Conservation (phyloP, 2,888 invertebrate genomes). For the Cheilosia vulpina region DNA sequence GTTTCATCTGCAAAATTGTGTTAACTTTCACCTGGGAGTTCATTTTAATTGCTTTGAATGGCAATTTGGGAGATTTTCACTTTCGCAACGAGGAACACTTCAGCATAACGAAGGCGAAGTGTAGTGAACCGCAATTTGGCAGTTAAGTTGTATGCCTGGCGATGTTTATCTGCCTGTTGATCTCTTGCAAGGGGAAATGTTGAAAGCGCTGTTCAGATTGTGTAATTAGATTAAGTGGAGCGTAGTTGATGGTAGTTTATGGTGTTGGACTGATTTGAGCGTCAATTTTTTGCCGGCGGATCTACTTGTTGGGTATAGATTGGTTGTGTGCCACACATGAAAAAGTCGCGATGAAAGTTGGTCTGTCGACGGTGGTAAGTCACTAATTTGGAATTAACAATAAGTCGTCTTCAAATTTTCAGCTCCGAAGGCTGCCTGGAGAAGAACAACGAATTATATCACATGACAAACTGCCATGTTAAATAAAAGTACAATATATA, state of each 20-base stretch:
- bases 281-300: too few species aligned
- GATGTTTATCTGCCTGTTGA: neutral
- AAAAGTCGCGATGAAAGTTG: too few species aligned
- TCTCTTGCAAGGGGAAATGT: neutral
- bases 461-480: too few species aligned
- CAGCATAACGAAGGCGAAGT: neutral
- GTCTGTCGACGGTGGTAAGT: too few species aligned
- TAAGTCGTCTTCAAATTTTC: too few species aligned
- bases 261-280: too few species aligned
- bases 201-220: conserved; percentile 1
- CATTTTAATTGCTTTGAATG: neutral
- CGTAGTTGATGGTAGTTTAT: neutral
- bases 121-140: conserved; percentile 14
- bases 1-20: neutral
- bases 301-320: too few species aligned
- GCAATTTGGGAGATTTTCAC: neutral
- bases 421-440: too few species aligned
- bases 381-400: too few species aligned
- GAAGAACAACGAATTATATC: too few species aligned
- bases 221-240: conserved; percentile 10
- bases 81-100: neutral
- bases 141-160: neutral
- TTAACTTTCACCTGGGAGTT: neutral
- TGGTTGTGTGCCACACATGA: too few species aligned
- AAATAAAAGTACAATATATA: too few species aligned